Percentiles rank a stretch among this genome's conserved stretches.
These are phyloP conservation scores for Melitaea cinxia DNA, from an alignment of 1,140 invertebrate species.

Conservation along the genomic window DNA sequence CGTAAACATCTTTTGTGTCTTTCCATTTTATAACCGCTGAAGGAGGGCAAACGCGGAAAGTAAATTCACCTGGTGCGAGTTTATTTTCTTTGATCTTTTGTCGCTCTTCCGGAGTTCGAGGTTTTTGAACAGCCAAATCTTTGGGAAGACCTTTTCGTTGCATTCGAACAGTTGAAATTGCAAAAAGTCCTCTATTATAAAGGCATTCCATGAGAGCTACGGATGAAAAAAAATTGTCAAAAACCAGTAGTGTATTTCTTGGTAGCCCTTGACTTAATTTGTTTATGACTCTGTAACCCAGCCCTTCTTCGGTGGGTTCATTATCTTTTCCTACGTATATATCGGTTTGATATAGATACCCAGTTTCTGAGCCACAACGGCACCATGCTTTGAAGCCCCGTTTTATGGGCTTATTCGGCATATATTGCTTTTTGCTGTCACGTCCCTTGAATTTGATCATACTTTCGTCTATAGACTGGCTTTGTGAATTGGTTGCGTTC, in stretches of 20 bases:
- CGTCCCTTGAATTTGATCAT: no score
- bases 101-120: no score
- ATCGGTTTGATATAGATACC: no score
- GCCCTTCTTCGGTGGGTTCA: constrained; percentile 22
- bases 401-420: no score
- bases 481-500: constrained; percentile 13
- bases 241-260: constrained; percentile 31
- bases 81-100: constrained; percentile 15
- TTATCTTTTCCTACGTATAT: no score
- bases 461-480: no score
- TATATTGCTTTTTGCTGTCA: constrained; percentile 12
- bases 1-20: neutral
- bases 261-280: constrained; percentile 28
- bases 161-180: constrained; percentile 30
- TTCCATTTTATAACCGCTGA: neutral
- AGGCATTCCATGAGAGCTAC: constrained; percentile 35
- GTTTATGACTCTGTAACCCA: constrained; percentile 35
- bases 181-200: constrained; percentile 35
- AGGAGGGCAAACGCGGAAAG: constrained; percentile 1
- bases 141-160: constrained; percentile 35
- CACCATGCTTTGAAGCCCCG: no score
- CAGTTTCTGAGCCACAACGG: no score
- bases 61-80: constrained; percentile 35
- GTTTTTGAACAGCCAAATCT: no score
- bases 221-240: constrained; percentile 43